Percentiles rank a stretch among this genome's conserved stretches.
These are phyloP conservation scores for Lottia gigantea DNA, from an alignment of 2,888 invertebrate species.

Conservation along the genomic window DNA sequence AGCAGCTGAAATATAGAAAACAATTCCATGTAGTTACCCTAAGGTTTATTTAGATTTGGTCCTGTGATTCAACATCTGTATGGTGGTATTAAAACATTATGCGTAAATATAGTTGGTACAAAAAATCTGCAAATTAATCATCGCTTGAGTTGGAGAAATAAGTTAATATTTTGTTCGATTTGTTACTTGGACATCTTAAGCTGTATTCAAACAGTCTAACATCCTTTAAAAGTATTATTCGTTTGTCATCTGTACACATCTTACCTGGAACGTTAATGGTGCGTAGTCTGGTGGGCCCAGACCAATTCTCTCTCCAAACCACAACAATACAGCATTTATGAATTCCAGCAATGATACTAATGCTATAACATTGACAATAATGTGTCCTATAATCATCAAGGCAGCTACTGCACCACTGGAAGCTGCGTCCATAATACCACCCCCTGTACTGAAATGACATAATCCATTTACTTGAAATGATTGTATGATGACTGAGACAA, in stretches of 20 bases:
- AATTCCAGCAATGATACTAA: constrained; percentile 48
- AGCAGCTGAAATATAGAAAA: constrained; percentile 37
- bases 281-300: constrained; percentile 23
- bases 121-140: too few relatives aligned
- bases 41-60: too few relatives aligned
- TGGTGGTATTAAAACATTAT: too few relatives aligned
- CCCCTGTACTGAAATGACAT: constrained; percentile 32
- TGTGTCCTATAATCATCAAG: constrained; percentile 43
- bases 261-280: constrained; percentile 45
- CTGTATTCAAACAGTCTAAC: too few relatives aligned
- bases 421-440: constrained; percentile 47
- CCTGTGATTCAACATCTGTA: too few relatives aligned
- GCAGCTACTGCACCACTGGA: constrained; percentile 45
- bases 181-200: too few relatives aligned
- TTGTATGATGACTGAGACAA: background rate
- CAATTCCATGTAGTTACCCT: too few relatives aligned
- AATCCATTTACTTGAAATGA: background rate
- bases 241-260: background rate
- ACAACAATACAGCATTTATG: constrained; percentile 44
- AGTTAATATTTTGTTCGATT: too few relatives aligned
- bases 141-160: too few relatives aligned
- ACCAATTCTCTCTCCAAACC: constrained; percentile 49
- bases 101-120: too few relatives aligned
- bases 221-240: too few relatives aligned
- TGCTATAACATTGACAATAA: constrained; percentile 48